Conservation (phyloP, 92 coral and sea anemone species). For the Parazoanthus swiftii region DNA sequence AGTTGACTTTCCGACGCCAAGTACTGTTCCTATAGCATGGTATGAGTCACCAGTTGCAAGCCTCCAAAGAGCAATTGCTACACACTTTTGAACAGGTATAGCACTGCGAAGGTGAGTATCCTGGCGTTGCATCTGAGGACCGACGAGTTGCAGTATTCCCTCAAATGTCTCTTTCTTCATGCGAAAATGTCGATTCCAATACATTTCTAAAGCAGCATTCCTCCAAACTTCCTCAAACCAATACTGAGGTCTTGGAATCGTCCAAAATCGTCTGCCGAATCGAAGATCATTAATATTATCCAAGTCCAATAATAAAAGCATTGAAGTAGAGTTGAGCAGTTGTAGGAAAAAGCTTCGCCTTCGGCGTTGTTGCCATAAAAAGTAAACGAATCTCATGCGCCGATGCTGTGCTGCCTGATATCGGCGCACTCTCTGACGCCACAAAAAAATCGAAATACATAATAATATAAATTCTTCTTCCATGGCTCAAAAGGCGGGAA, state of each 20-base stretch:
- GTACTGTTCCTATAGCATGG: background rate
- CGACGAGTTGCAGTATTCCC: background rate
- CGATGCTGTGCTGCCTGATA: too few species aligned
- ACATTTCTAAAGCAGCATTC: background rate
- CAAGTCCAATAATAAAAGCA: background rate
- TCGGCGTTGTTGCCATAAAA: background rate
- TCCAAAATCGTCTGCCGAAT: background rate
- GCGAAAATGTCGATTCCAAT: background rate
- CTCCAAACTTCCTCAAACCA: background rate
- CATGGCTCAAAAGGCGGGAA: conserved; percentile 13
- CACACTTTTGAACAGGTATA: background rate
- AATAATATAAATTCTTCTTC: background rate
- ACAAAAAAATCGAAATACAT: background rate
- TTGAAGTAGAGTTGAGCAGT: background rate
- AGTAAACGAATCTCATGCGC: background rate
- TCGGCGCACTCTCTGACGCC: background rate
- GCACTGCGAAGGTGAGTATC: background rate
- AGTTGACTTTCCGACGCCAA: background rate
- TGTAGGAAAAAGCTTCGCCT: background rate
- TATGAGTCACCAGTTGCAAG: background rate
- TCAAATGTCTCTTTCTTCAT: background rate
- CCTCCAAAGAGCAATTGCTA: background rate
- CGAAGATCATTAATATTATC: background rate
- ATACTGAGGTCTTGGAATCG: background rate
- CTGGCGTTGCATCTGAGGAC: background rate